Evolutionary conservation across 2,888 invertebrate species (phyloP), one percentile per base, ranked within the genome.

Genomic region (Papilio demoleus): DNA sequence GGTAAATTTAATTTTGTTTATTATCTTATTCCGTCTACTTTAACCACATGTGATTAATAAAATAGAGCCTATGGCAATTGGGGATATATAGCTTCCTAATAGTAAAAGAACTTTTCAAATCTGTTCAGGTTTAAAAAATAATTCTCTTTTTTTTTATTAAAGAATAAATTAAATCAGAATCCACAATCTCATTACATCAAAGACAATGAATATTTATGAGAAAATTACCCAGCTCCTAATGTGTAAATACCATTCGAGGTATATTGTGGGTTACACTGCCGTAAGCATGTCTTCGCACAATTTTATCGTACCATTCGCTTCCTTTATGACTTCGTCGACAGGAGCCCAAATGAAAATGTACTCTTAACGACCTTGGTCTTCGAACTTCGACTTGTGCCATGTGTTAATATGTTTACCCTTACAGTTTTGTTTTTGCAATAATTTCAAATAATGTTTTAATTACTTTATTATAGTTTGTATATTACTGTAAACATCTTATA

Each of bases 311-410:
- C 24, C 24, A 50, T 64, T 64, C 38, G 50, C 50, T 53, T 53
- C 63, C 50, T 53, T 64, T 64, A 64, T 53, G 63, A 36, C 63
- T 64, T 12, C n/a, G 63, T 50, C 50, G 63, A 38, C 50, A 50
- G 63, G 38, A 24, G 36, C 50, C 63, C 36, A 64, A 64, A 64
- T 64, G 63, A 64, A 64, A 64, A 64, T 50, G 63, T 64, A 19
- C 36, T 50, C 63, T 50, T 53, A 50, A 64, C 63, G 38, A 64
- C 22, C 22, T 14, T 17, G 50, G 38, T 14, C 34, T 50, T 19
- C 47, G 45, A 31, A 38, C 59, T 36, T 22, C 50, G 24, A 53
- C n/a, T 27, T 14, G 14, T 6, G n/a, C n/a, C 9, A 27, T 53
- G n/a, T 27, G 53, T 27, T 53, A n/a, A 27, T 27, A 14, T 47